Evolutionary conservation across 35 echinoderm and acorn worm species (phyloP).

Genomic region (Lytechinus pictus): DNA sequence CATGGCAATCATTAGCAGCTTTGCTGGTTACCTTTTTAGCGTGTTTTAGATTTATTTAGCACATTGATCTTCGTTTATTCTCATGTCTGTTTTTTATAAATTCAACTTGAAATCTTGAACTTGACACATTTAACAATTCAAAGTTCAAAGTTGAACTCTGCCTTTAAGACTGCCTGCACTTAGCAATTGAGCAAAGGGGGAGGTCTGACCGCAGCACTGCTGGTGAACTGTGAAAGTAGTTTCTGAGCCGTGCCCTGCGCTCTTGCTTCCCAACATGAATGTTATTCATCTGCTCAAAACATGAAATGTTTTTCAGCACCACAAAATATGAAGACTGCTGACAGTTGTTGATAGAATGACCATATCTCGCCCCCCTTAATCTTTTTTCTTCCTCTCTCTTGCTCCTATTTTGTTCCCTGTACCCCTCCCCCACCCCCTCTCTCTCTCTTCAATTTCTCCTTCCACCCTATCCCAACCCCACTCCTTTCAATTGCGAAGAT

Average conservation of each 20-base stretch:
- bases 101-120: too few relatives aligned
- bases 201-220: slow-evolving; percentile 2
- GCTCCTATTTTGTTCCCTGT: background rate
- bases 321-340: background rate
- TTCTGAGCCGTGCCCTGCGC: background rate
- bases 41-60: too few relatives aligned
- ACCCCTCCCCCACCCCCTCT: too few relatives aligned
- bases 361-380: background rate
- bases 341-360: background rate
- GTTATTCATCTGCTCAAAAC: background rate
- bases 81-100: too few relatives aligned
- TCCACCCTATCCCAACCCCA: background rate
- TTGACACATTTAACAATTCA: too few relatives aligned
- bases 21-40: too few relatives aligned
- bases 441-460: background rate
- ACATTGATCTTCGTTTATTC: too few relatives aligned
- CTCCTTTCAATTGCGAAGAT: too few relatives aligned
- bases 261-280: background rate
- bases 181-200: background rate
- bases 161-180: background rate
- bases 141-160: background rate
- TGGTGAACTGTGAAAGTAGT: slow-evolving; percentile 11
- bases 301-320: background rate
- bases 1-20: too few relatives aligned
- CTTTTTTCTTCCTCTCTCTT: background rate